Conservation (phyloP, 2,797 vertebrate genomes). For the Geotrypetes seraphini region DNA sequence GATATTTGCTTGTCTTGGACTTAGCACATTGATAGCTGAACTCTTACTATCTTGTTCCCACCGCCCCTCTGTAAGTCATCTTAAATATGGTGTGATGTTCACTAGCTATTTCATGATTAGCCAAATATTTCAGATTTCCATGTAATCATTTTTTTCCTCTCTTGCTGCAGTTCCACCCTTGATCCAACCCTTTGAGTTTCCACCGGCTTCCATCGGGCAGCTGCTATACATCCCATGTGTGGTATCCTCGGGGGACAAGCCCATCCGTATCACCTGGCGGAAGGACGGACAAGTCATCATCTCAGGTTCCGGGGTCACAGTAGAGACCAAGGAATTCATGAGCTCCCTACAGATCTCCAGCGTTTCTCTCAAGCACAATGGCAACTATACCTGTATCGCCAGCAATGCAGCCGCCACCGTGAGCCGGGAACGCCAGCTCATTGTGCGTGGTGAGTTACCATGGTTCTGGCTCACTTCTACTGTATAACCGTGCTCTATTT, state of each 20-base stretch:
- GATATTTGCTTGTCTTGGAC: no score
- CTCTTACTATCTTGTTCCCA: no score
- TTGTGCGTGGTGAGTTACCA: slow-evolving; percentile 90
- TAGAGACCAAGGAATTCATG: slow-evolving; percentile 94
- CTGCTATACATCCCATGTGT: slow-evolving; percentile 95
- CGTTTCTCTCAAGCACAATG: slow-evolving; percentile 89
- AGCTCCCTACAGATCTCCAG: slow-evolving; percentile 92
- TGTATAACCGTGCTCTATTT: no score
- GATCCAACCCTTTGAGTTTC: slow-evolving; percentile 97
- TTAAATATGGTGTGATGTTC: no score
- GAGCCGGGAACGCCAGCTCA: slow-evolving; percentile 91
- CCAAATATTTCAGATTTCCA: no score
- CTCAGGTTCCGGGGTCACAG: slow-evolving; percentile 83
- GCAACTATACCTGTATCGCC: slow-evolving; percentile 92
- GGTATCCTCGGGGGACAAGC: slow-evolving; percentile 95
- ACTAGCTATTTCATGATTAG: no score
- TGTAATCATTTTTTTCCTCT: not conserved
- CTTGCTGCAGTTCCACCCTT: slow-evolving; percentile 76
- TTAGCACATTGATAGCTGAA: no score
- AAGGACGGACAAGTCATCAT: slow-evolving; percentile 94
- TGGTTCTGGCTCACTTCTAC: no score
- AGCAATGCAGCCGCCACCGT: slow-evolving; percentile 89
- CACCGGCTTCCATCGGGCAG: slow-evolving; percentile 91
- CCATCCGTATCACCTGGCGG: slow-evolving; percentile 95
- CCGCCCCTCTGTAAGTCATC: no score